Evolutionary conservation across 2,113 vertebrate genomes (phyloP).

Genomic region (Gymnogyps californianus): DNA sequence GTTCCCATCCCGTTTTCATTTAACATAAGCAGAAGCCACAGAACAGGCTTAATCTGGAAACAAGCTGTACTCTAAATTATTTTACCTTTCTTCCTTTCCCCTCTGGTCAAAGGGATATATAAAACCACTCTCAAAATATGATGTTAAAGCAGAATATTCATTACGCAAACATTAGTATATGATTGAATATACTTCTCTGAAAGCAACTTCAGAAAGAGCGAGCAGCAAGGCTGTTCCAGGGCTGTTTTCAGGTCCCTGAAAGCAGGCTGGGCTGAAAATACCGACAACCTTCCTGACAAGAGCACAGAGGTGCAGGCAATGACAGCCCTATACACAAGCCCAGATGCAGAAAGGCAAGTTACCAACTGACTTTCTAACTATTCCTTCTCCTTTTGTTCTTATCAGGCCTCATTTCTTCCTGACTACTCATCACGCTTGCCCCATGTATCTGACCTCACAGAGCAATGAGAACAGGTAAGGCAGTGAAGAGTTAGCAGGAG

Average conservation of each 20-base stretch:
- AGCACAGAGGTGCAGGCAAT: neutral
- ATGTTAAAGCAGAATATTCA: neutral
- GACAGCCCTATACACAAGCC: neutral
- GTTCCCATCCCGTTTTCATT: neutral
- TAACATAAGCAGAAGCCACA: neutral
- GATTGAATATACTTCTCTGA: neutral
- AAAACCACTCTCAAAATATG: neutral
- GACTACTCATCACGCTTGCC: neutral
- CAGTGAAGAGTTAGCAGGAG: neutral
- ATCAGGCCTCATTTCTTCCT: neutral
- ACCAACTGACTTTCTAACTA: neutral
- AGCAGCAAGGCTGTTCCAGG: neutral
- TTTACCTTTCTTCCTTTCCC: neutral
- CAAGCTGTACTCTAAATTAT: neutral
- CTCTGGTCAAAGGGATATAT: neutral
- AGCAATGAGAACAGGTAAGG: neutral
- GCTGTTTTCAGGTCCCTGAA: neutral
- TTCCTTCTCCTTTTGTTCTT: neutral
- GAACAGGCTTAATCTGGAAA: neutral
- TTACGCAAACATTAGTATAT: neutral
- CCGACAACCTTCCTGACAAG: neutral
- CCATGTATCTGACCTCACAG: neutral
- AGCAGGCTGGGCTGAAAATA: neutral
- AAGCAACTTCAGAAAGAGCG: neutral
- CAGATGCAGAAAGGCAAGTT: neutral